Evolutionary conservation across 1,140 invertebrate species (phyloP), one percentile per base, ranked within the genome.

Genomic region (Pogonognathellus flavescens): DNA sequence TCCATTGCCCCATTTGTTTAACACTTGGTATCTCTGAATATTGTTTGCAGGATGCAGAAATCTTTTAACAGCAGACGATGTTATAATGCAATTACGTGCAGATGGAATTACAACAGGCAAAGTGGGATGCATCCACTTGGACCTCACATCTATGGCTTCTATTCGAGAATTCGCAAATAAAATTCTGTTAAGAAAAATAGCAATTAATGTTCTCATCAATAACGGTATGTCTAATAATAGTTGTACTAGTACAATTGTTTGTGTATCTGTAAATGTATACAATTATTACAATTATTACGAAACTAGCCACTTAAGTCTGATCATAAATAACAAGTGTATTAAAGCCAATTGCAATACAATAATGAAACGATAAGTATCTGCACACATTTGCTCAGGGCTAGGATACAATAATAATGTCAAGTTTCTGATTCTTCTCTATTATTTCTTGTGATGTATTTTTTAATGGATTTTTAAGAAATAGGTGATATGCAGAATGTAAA

Each of bases 191-290:
- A 92, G 93, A 86, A 93, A 93, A 88, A 89, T 92, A 10, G 92
- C 93, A 89, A 92, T 97, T 81, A 91, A 96, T 90, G 90, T 96
- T 87, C 91, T 97, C 9, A 93, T 97, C 1, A 97, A 97, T 91
- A 97, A 97, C 91, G 95, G 95, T 95, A 92, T 88, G 9, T 31
- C 1, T n/a, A 1, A 31, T 41, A 41, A 11, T 60, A 41, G 31
- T 6, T 41, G 1, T 6, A 41, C 6, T 3, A 41, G 31, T 41
- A 41, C 31, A 41, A 41, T 59, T 55, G 11, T 55, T 55, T 55
- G 53, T 55, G 53, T 55, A 16, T 3, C 1, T 55, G 53, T 1
- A 11, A 55, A 2, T 3, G 53, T 55, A 55, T 14, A n/a, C n/a
- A n/a, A n/a, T n/a, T n/a, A n/a, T n/a, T n/a, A n/a, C n/a, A n/a